Conservation (phyloP, 1,140 invertebrate genomes). For the Drosophila baimaii region DNA sequence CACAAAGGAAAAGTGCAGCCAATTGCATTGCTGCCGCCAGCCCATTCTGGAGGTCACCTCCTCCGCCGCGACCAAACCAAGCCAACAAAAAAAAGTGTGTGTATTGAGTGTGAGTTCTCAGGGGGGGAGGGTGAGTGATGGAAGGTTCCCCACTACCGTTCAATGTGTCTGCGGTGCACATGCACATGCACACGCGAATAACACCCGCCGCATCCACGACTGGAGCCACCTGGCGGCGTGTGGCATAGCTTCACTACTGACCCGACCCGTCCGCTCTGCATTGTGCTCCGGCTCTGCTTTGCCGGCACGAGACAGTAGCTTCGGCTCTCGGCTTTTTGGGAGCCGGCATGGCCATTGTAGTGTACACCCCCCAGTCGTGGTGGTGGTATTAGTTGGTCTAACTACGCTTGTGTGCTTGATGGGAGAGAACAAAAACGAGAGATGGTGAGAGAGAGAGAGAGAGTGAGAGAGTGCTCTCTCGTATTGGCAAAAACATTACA, state of each 20-base stretch:
- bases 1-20: slow-evolving; percentile 71
- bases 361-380: not conserved
- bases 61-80: slow-evolving; percentile 8
- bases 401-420: slow-evolving; percentile 25
- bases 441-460: not conserved
- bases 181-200: slow-evolving; percentile 46
- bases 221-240: slow-evolving; percentile 76
- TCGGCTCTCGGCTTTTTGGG: slow-evolving; percentile 10
- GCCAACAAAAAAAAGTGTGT: slow-evolving; percentile 11
- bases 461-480: slow-evolving; percentile 42
- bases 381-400: slow-evolving; percentile 44
- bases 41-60: slow-evolving; percentile 48
- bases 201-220: slow-evolving; percentile 68
- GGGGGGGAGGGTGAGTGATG: not conserved
- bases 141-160: slow-evolving; percentile 21
- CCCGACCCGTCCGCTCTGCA: slow-evolving; percentile 61
- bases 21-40: slow-evolving; percentile 43
- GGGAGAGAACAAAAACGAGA: slow-evolving; percentile 14
- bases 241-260: slow-evolving; percentile 77
- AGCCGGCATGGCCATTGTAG: slow-evolving; percentile 28
- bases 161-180: slow-evolving; percentile 44
- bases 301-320: slow-evolving; percentile 27
- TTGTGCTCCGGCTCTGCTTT: slow-evolving; percentile 50
- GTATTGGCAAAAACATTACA: slow-evolving; percentile 16
- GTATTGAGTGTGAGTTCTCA: slow-evolving; percentile 23